These are phyloP conservation scores for Podarcis siculus DNA, from an alignment of 2,797 vertebrate species.

Conservation along the genomic window DNA sequence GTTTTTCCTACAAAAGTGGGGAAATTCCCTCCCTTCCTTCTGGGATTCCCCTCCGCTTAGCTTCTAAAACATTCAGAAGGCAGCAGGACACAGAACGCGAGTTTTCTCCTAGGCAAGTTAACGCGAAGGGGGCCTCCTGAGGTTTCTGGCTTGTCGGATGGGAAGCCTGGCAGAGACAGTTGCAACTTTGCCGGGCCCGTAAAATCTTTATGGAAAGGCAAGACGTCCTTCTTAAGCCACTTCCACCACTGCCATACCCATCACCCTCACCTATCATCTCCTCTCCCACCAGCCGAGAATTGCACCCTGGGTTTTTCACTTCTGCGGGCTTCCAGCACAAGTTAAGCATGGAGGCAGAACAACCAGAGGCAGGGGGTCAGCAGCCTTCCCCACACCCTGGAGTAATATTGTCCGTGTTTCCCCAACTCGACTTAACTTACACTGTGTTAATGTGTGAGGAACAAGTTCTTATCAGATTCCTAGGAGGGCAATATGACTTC, in stretches of 20 bases:
- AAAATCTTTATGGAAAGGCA: slow-evolving; percentile 51
- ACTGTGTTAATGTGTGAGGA: slow-evolving; percentile 63
- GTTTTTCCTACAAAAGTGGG: slow-evolving; percentile 3
- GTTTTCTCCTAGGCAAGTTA: slow-evolving; percentile 16
- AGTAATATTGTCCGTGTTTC: slow-evolving; percentile 38
- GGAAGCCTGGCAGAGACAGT: slow-evolving; percentile 12
- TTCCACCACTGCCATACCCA: background rate
- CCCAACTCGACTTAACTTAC: slow-evolving; percentile 25
- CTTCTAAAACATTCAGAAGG: slow-evolving; percentile 23
- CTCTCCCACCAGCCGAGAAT: background rate
- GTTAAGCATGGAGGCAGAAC: background rate
- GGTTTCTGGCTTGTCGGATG: slow-evolving; percentile 14
- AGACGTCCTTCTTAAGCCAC: background rate
- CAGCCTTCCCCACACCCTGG: slow-evolving; percentile 3
- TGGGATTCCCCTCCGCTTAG: slow-evolving; percentile 35
- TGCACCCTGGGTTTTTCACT: background rate
- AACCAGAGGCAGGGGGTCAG: background rate
- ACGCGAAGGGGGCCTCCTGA: background rate
- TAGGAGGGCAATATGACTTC: slow-evolving; percentile 60
- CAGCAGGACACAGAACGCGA: slow-evolving; percentile 15
- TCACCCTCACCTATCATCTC: background rate
- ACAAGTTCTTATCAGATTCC: slow-evolving; percentile 69
- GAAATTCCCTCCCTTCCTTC: slow-evolving; percentile 37
- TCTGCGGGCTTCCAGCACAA: background rate
- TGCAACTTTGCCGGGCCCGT: slow-evolving; percentile 33